Conservation (phyloP, 2,797 vertebrate species). For the Danio choprae region DNA sequence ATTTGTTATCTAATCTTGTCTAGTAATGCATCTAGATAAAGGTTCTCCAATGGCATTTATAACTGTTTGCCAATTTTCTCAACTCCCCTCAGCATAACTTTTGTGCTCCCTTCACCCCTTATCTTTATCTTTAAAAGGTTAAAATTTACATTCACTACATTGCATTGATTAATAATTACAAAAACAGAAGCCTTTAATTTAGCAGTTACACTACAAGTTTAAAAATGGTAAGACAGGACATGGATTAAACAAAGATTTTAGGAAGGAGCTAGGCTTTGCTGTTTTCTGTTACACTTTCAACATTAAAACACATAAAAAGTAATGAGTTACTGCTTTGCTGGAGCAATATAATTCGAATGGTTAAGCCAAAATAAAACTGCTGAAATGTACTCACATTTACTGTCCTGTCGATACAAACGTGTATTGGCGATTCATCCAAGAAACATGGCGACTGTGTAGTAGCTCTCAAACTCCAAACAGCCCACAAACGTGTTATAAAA, state of each 20-base stretch:
- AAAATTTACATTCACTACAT: neutral
- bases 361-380: neutral
- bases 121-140: neutral
- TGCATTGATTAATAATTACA: neutral
- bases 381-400: neutral
- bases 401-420: neutral
- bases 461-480: neutral
- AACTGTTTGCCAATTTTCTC: neutral
- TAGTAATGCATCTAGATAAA: neutral
- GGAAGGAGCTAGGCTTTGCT: neutral
- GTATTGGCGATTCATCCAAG: neutral
- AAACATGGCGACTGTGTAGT: neutral
- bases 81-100: neutral
- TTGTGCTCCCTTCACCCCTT: neutral
- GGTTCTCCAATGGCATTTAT: neutral
- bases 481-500: neutral
- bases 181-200: neutral
- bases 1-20: neutral
- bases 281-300: neutral
- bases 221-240: no score
- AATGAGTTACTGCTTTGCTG: neutral
- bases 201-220: neutral
- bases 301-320: neutral
- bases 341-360: no score
- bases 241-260: neutral